These are phyloP conservation scores for Climacteris rufus DNA, from an alignment of 2,113 vertebrate species.

Conservation along the genomic window DNA sequence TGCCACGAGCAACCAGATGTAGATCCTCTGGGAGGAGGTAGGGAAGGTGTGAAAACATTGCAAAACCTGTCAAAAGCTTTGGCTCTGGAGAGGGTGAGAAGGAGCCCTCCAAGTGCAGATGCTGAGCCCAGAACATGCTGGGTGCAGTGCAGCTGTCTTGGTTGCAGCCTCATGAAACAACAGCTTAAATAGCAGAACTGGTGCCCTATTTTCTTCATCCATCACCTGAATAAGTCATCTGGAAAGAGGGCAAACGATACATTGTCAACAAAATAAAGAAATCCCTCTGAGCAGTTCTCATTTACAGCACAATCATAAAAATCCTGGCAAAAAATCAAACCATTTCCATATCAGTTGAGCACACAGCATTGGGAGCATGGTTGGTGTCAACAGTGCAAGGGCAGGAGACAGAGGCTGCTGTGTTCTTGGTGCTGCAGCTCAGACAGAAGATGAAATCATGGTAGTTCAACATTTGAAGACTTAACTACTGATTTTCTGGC, in stretches of 20 bases:
- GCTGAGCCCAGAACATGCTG: accelerated
- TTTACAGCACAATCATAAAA: not conserved
- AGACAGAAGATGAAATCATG: constrained; percentile 27
- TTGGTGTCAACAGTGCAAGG: not conserved
- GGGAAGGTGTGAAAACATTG: not conserved
- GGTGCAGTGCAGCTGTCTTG: not conserved
- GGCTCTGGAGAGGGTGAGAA: not conserved
- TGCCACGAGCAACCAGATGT: not conserved
- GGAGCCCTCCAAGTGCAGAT: not conserved
- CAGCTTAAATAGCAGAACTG: not conserved
- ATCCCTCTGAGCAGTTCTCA: not conserved
- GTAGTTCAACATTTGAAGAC: not conserved
- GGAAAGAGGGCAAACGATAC: not conserved
- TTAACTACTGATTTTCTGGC: constrained; percentile 23
- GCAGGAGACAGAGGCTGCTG: constrained; percentile 26
- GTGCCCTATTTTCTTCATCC: not conserved
- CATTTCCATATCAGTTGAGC: not conserved
- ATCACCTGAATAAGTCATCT: not conserved
- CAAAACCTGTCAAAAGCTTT: not conserved
- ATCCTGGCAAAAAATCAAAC: not conserved
- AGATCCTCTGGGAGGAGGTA: not conserved
- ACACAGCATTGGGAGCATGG: not conserved
- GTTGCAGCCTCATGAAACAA: not conserved
- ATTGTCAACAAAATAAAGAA: not conserved
- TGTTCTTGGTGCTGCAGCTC: constrained; percentile 19